Evolutionary conservation across 2,888 invertebrate genomes (phyloP).

Genomic region (Agrilus mali): DNA sequence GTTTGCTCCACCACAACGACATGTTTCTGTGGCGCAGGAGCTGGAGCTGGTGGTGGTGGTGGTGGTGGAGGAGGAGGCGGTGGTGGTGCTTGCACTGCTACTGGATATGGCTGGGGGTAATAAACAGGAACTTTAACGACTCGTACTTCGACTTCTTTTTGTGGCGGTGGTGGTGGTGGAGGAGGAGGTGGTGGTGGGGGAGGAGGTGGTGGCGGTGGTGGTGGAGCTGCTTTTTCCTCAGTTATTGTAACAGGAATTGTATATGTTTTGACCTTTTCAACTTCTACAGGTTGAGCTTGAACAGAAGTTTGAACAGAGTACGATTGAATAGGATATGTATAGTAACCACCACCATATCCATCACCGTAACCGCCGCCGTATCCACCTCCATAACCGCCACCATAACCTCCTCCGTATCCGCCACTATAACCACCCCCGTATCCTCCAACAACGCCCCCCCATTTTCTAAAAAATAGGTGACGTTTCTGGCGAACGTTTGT

Average conservation of each 20-base stretch:
- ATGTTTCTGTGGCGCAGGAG: no score
- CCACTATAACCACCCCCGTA: neutral
- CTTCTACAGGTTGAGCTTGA: neutral
- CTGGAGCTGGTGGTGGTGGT: no score
- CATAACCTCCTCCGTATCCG: conserved; percentile 1
- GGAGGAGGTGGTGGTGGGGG: conserved; percentile 5
- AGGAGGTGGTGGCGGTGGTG: neutral
- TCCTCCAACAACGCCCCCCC: neutral
- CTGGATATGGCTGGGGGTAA: neutral
- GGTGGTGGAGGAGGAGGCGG: conserved; percentile 6
- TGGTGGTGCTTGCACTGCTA: conserved; percentile 3
- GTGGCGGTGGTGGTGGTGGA: conserved; percentile 2
- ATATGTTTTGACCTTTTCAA: neutral
- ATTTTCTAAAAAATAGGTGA: no score
- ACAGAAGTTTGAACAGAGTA: conserved; percentile 3
- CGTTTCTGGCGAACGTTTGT: no score
- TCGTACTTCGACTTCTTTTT: neutral
- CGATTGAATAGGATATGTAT: conserved; percentile 1
- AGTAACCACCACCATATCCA: conserved; percentile 1
- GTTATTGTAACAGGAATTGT: neutral
- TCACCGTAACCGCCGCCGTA: neutral
- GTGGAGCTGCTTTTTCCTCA: neutral
- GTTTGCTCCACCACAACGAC: no score
- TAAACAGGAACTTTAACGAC: neutral
- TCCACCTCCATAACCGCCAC: neutral